Evolutionary conservation across 2,113 vertebrate genomes (phyloP), one percentile per base, ranked within the genome.

Genomic region (Cebus imitator): DNA sequence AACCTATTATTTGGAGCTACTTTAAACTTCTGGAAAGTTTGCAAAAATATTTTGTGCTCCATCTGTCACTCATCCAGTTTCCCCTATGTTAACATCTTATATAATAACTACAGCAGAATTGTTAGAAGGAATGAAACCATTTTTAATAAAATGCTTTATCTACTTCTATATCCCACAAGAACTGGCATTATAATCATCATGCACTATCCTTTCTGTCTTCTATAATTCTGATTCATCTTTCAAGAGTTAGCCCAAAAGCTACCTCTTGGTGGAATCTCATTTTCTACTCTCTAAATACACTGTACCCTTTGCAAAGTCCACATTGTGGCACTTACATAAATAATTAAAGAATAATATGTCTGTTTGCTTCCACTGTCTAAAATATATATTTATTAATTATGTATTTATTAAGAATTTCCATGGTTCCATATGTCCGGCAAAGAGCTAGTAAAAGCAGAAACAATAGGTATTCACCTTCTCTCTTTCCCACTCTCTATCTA

Each of bases 291-390:
- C 48, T 68, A 7, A 40, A n/a, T 66, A 48, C 6, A 9, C 1
- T 0, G 14, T 35, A 3, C 1, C 17, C 7, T 30, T 78, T 82
- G 6, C 12, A 81, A 88, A 55, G 32, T 6, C 17, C 27, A 0
- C 13, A 64, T 50, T 87, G 10, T 35, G 70, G 0, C 5, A 70
- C 6, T 87, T 55, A 30, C 10, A 68, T 21, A 85, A 75, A 32
- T 50, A n/a, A 73, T 50, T 55, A 55, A 2, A 85, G 43, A 58
- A 55, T 3, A 82, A 1, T 13, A 2, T 11, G 18, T 52, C 3
- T 93, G 14, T 35, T 57, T 12, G 1, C 73, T 94, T 94, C 2
- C 32, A 8, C 8, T 50, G 57, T 50, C 17, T 70, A 17, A 23
- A 89, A 43, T 37, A 32, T 81, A 3, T 25, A 35, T 75, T 75